These are phyloP conservation scores for Mythimna impura DNA, from an alignment of 2,888 invertebrate species.

Conservation along the genomic window DNA sequence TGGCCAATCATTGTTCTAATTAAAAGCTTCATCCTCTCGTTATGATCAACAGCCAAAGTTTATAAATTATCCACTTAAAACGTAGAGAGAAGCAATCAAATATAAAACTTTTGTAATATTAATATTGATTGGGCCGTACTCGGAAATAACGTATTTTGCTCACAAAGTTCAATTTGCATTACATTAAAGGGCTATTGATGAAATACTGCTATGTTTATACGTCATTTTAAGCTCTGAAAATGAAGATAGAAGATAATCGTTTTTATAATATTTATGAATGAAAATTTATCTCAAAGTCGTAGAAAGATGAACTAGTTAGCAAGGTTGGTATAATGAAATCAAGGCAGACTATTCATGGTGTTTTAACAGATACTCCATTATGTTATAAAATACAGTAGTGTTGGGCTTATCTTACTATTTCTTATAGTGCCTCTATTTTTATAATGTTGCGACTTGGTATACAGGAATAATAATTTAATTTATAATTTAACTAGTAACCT, in stretches of 20 bases:
- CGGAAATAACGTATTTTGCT: constrained; percentile 26
- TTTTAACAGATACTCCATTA: too few relatives aligned
- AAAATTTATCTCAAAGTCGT: background rate
- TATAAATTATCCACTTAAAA: constrained; percentile 50
- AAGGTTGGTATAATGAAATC: background rate
- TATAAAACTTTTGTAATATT: constrained; percentile 45
- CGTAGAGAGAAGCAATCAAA: constrained; percentile 39
- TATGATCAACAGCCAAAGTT: constrained; percentile 41
- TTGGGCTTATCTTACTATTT: too few relatives aligned
- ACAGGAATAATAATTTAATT: too few relatives aligned
- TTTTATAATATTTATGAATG: background rate
- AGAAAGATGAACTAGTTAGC: background rate
- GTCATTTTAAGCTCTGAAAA: background rate
- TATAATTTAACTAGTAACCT: too few relatives aligned
- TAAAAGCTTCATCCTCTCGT: constrained; percentile 23
- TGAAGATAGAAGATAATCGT: background rate
- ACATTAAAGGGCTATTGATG: constrained; percentile 45
- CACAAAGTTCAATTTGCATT: constrained; percentile 52
- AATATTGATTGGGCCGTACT: constrained; percentile 48
- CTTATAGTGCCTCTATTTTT: too few relatives aligned
- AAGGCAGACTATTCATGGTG: too few relatives aligned
- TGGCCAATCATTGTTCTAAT: constrained; percentile 28
- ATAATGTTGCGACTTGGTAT: too few relatives aligned
- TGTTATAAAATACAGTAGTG: too few relatives aligned
- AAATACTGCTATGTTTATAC: background rate